A percentile compares a stretch with the other conserved stretches of the same genome.
phyloP scores from a whole-genome alignment of 2,888 invertebrate genomes.

The Chrysomela aeneicollis region DNA sequence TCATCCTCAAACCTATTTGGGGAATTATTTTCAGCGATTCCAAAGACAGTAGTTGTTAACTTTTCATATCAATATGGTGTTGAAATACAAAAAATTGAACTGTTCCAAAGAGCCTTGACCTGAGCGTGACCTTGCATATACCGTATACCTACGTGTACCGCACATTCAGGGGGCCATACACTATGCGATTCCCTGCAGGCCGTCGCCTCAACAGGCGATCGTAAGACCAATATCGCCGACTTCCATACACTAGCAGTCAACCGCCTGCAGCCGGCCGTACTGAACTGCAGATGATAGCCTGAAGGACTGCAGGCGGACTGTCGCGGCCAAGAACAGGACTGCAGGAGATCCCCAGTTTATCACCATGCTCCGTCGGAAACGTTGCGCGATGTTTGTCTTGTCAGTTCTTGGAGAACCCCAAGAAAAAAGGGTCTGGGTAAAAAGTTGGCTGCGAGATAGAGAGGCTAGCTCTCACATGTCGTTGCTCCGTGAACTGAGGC shows the following conservation, averaged over 20 bases:
- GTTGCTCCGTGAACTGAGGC: conserved; percentile 14
- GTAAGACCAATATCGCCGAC: conserved; percentile 11
- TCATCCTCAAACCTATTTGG: background rate
- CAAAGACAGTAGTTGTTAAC: background rate
- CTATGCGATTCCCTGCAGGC: conserved; percentile 10
- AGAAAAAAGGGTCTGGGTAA: conserved; percentile 15
- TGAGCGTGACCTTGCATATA: too few species aligned
- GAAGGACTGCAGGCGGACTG: conserved; percentile 10
- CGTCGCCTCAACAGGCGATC: conserved; percentile 10
- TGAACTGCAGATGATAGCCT: conserved; percentile 14
- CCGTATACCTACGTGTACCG: too few species aligned
- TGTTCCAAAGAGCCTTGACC: too few species aligned
- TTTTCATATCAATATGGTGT: background rate
- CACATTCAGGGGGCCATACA: background rate
- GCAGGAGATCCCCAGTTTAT: conserved; percentile 13
- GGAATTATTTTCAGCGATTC: background rate
- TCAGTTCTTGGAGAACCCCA: conserved; percentile 7
- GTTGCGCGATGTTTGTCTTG: conserved; percentile 9
- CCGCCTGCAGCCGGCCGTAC: conserved; percentile 12
- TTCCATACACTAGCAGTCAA: conserved; percentile 15
- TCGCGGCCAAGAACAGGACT: conserved; percentile 12
- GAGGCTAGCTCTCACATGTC: conserved; percentile 10
- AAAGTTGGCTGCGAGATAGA: conserved; percentile 14
- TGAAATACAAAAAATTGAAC: too few species aligned
- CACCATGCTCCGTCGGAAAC: conserved; percentile 13